Conservation (phyloP, 2,797 vertebrate species). For the Urosaurus nigricauda region DNA sequence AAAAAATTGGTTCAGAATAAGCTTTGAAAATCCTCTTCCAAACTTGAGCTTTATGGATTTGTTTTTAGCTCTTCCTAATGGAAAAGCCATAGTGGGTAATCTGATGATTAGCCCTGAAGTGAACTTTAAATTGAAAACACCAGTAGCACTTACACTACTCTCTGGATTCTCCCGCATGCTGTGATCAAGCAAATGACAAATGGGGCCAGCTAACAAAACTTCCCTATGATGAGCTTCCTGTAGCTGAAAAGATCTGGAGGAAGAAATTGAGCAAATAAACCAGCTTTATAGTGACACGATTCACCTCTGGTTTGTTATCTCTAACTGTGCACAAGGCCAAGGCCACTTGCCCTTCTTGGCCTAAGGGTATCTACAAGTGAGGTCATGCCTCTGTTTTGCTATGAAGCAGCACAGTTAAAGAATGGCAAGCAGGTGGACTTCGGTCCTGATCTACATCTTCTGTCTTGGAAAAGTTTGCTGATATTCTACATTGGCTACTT, state of each 20-base stretch:
- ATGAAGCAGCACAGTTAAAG: no score
- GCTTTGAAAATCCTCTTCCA: background rate
- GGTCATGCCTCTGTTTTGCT: no score
- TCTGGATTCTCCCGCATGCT: slow-evolving; percentile 48
- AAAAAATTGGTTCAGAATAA: slow-evolving; percentile 2
- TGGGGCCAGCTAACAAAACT: slow-evolving; percentile 45
- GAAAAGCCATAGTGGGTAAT: slow-evolving; percentile 45
- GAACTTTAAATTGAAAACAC: slow-evolving; percentile 68
- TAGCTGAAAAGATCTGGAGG: slow-evolving; percentile 50
- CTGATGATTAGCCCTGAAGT: slow-evolving; percentile 58
- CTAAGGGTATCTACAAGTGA: no score
- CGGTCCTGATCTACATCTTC: background rate
- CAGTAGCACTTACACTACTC: slow-evolving; percentile 56
- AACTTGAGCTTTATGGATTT: background rate
- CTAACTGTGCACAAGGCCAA: background rate
- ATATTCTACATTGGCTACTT: no score
- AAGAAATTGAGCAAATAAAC: slow-evolving; percentile 53
- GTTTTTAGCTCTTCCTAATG: slow-evolving; percentile 45
- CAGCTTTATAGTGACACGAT: slow-evolving; percentile 40
- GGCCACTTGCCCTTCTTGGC: no score
- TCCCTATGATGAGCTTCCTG: slow-evolving; percentile 58
- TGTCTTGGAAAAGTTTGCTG: no score
- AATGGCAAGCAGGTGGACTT: slow-evolving; percentile 16
- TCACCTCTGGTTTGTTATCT: slow-evolving; percentile 38
- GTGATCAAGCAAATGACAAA: slow-evolving; percentile 44